Conservation (phyloP, 2,888 invertebrate species). For the Nyleta sp. region DNA sequence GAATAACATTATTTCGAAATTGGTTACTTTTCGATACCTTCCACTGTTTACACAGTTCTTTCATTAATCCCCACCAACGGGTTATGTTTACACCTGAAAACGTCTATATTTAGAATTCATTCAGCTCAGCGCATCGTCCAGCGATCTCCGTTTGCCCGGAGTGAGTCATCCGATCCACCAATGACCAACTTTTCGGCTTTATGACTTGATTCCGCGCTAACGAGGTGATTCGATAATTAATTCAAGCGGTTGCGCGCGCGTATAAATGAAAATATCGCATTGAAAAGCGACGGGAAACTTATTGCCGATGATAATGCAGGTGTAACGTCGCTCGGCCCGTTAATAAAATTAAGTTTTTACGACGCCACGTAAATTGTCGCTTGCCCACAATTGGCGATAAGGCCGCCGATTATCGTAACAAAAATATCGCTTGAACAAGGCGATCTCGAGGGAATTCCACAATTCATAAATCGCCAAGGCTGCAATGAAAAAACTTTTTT, state of each 20-base stretch:
- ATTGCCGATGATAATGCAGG: neutral
- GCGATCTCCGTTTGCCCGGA: too few relatives aligned
- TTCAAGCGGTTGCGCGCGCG: neutral
- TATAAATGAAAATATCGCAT: neutral
- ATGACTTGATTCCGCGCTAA: neutral
- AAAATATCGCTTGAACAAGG: neutral
- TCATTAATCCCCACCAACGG: too few relatives aligned
- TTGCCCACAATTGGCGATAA: slow-evolving; percentile 8
- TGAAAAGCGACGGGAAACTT: neutral
- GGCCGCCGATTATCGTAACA: neutral
- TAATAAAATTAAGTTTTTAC: slow-evolving; percentile 3
- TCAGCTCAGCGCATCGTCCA: too few relatives aligned
- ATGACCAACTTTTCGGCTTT: slow-evolving; percentile 19
- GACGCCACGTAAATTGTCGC: slow-evolving; percentile 5
- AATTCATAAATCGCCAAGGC: too few relatives aligned
- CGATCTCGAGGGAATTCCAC: neutral
- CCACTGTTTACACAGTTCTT: too few relatives aligned
- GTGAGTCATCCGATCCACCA: slow-evolving; percentile 7
- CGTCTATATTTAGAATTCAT: too few relatives aligned
- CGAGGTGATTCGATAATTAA: slow-evolving; percentile 7
- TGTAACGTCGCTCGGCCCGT: neutral
- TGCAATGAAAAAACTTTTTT: too few relatives aligned
- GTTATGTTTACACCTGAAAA: too few relatives aligned
- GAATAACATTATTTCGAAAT: too few relatives aligned
- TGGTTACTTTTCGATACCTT: too few relatives aligned